Evolutionary conservation across 2,113 vertebrate species (phyloP).

Genomic region (Scatophagus argus): DNA sequence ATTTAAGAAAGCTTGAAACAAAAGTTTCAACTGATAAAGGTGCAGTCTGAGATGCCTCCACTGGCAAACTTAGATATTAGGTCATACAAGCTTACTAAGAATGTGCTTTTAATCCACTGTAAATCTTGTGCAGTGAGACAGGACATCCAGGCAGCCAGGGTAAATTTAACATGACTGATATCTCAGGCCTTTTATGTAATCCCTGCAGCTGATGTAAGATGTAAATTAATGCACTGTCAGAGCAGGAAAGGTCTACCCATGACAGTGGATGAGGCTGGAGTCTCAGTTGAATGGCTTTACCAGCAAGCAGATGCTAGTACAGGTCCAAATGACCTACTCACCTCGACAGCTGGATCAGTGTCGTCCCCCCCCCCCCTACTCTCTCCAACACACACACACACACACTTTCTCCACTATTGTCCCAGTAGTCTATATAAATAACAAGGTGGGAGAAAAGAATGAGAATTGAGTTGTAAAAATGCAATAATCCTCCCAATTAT

Average conservation of each 20-base stretch:
- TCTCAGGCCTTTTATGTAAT: slow-evolving; percentile 30
- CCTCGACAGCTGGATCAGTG: slow-evolving; percentile 53
- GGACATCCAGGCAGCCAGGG: slow-evolving; percentile 7
- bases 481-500: slow-evolving; percentile 68
- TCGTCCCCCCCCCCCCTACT: no score
- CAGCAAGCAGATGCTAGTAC: slow-evolving; percentile 46
- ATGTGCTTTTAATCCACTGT: slow-evolving; percentile 35
- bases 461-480: slow-evolving; percentile 55
- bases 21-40: slow-evolving; percentile 4
- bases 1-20: not conserved
- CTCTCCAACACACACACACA: not conserved
- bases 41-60: not conserved
- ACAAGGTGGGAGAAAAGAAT: slow-evolving; percentile 26
- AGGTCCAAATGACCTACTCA: slow-evolving; percentile 46
- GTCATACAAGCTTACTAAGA: not conserved
- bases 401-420: slow-evolving; percentile 2
- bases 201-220: slow-evolving; percentile 10
- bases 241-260: slow-evolving; percentile 22
- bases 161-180: slow-evolving; percentile 32
- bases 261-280: not conserved
- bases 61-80: not conserved
- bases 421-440: not conserved
- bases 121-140: slow-evolving; percentile 12
- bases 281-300: not conserved
- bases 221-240: slow-evolving; percentile 27